A percentile compares a stretch with the other conserved stretches of the same genome.
Conservation (phyloP, 2,888 invertebrate species). For the Timema podura region DNA sequence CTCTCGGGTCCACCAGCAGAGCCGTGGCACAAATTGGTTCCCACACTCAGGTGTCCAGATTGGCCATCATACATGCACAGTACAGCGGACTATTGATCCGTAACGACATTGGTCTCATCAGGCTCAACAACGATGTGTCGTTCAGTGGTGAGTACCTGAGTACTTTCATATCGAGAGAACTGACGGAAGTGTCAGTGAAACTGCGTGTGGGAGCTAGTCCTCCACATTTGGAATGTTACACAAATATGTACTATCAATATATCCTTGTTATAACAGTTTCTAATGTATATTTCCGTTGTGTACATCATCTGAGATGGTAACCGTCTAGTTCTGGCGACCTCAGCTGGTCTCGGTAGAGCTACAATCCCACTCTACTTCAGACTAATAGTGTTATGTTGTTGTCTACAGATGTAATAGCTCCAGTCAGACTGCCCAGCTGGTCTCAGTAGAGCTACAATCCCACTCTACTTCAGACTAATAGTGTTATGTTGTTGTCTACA, state of each 20-base stretch:
- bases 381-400: background rate
- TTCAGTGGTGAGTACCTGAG: conserved; percentile 11
- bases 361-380: background rate
- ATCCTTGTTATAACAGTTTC: no score
- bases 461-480: background rate
- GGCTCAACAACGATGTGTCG: conserved; percentile 13
- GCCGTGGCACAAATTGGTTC: background rate
- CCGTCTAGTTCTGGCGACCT: no score
- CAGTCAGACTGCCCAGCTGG: conserved; percentile 24
- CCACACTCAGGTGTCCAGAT: background rate
- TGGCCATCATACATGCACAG: conserved; percentile 13
- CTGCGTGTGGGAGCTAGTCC: no score
- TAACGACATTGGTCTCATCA: conserved; percentile 26
- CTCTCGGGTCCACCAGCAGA: conserved; percentile 7
- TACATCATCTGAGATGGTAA: no score
- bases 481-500: conserved; percentile 6
- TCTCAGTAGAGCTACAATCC: background rate
- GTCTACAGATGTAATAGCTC: conserved; percentile 21
- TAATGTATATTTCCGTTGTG: no score
- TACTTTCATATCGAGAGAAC: no score
- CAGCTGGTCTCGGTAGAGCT: no score
- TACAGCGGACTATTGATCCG: conserved; percentile 17
- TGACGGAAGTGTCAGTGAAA: no score
- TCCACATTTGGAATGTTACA: no score
- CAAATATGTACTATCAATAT: no score